Conservation (phyloP, 2,113 vertebrate genomes). For the Hemichromis elongatus region DNA sequence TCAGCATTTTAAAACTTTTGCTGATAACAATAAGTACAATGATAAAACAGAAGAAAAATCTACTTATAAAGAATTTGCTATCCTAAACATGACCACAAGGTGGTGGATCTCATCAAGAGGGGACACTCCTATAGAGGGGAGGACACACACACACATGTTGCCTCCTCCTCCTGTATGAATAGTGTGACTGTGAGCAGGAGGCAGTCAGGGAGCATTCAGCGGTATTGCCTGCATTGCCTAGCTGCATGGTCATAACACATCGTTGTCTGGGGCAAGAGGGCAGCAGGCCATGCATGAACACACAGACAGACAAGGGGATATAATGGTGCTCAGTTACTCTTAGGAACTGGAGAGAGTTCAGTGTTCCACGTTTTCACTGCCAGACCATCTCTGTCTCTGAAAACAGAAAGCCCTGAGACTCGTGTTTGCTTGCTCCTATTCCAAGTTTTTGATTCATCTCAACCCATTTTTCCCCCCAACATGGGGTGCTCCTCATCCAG, state of each 20-base stretch:
- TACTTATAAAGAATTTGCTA: neutral
- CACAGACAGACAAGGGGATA: slow-evolving; percentile 27
- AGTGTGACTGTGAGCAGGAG: slow-evolving; percentile 35
- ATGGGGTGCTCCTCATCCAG: slow-evolving; percentile 79
- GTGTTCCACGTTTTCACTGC: slow-evolving; percentile 9
- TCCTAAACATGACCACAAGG: slow-evolving; percentile 13
- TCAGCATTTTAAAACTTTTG: neutral
- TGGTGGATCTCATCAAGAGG: neutral
- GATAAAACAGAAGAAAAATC: neutral
- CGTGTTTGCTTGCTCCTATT: neutral
- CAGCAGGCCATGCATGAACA: slow-evolving; percentile 49
- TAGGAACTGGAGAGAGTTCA: slow-evolving; percentile 17
- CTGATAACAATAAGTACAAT: neutral
- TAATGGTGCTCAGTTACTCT: slow-evolving; percentile 39
- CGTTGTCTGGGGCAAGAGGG: slow-evolving; percentile 18
- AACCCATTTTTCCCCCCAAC: neutral
- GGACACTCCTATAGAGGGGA: slow-evolving; percentile 5
- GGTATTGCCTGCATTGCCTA: neutral
- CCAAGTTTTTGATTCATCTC: neutral
- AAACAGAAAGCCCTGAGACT: neutral
- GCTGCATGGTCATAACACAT: slow-evolving; percentile 30
- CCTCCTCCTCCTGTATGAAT: slow-evolving; percentile 34
- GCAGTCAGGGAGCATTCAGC: neutral
- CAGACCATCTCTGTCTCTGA: neutral
- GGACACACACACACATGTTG: neutral